Conservation (phyloP, 2,113 vertebrate genomes). For the Pollachius pollachius region DNA sequence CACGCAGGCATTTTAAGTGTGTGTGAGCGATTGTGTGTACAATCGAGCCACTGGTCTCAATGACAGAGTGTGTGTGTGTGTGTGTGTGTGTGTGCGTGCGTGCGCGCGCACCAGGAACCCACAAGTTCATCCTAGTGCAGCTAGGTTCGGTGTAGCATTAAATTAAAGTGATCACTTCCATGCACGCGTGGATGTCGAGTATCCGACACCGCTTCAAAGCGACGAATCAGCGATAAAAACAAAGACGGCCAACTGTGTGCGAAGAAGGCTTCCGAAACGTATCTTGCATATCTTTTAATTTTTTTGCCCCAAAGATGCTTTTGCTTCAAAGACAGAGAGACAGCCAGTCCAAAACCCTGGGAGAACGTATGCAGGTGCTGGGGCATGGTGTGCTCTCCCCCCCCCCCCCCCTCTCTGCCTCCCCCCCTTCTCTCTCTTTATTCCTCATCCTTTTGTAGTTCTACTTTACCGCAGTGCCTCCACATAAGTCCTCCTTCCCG, state of each 20-base stretch:
- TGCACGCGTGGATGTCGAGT: slow-evolving; percentile 28
- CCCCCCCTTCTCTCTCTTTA: too few species aligned
- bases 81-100: too few species aligned
- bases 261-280: slow-evolving; percentile 22
- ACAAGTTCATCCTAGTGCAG: slow-evolving; percentile 25
- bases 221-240: slow-evolving; percentile 52
- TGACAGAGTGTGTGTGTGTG: too few species aligned
- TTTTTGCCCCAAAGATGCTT: neutral
- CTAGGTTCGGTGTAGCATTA: slow-evolving; percentile 38
- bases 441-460: slow-evolving; percentile 17
- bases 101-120: too few species aligned
- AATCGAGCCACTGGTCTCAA: too few species aligned
- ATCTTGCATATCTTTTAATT: neutral
- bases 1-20: neutral
- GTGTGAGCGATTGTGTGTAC: neutral
- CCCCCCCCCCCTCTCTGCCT: neutral
- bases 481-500: slow-evolving; percentile 10
- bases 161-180: slow-evolving; percentile 38
- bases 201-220: slow-evolving; percentile 40
- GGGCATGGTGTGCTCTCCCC: neutral
- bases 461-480: slow-evolving; percentile 53
- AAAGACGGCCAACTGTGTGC: neutral
- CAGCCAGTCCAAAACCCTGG: neutral
- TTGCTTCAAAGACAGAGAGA: neutral
- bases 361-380: neutral